Percentiles rank a stretch among this genome's conserved stretches.
Evolutionary conservation across 1,140 invertebrate genomes (phyloP).

Genomic region (Drosophila biarmipes): DNA sequence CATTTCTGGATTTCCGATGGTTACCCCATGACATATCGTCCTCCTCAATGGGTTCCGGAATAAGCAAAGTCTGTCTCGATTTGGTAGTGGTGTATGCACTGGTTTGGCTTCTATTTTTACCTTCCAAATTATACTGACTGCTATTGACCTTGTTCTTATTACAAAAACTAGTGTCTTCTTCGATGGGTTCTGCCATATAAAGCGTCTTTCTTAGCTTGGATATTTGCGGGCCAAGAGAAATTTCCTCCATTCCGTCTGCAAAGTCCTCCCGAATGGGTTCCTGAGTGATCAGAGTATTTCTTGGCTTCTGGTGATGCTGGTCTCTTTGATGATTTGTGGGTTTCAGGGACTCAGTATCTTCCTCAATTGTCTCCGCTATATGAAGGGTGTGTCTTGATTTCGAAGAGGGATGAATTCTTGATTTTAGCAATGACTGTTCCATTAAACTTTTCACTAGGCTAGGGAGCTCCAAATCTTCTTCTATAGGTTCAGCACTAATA

Average conservation of each 20-base stretch:
- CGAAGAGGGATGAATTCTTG: background rate
- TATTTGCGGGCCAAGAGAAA: background rate
- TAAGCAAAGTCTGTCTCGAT: background rate
- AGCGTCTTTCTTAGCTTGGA: background rate
- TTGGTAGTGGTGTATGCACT: background rate
- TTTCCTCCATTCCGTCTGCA: background rate
- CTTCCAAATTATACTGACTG: background rate
- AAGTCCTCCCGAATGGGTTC: background rate
- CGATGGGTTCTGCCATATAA: background rate
- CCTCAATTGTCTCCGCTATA: background rate
- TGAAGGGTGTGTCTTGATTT: background rate
- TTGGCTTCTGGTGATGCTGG: background rate
- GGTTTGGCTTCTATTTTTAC: background rate
- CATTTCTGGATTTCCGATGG: background rate
- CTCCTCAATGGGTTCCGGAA: constrained; percentile 18
- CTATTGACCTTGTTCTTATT: background rate
- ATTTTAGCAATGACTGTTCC: background rate
- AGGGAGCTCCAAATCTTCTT: background rate
- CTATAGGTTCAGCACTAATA: background rate
- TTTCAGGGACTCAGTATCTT: background rate
- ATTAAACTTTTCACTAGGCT: background rate
- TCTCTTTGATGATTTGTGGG: background rate
- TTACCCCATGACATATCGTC: background rate
- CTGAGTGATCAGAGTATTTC: background rate
- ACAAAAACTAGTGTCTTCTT: background rate